phyloP scores from a whole-genome alignment of 2,888 invertebrate genomes.

The Torymus texanus region DNA sequence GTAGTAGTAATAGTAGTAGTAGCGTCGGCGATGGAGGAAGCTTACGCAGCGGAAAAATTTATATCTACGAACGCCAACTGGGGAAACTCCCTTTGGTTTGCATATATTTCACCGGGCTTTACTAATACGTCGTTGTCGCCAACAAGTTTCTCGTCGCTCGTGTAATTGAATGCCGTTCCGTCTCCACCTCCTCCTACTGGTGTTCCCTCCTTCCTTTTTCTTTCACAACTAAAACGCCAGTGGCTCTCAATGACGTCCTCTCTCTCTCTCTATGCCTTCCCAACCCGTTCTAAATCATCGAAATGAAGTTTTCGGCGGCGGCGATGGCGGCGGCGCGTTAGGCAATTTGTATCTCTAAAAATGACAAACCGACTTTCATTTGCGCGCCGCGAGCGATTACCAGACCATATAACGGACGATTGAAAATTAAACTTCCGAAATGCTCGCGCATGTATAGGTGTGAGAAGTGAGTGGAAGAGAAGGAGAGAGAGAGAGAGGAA shows the following conservation, averaged over 20 bases:
- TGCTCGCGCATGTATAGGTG: background rate
- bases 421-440: constrained; percentile 51
- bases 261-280: background rate
- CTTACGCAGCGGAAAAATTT: too few species aligned
- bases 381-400: constrained; percentile 40
- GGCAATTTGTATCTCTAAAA: constrained; percentile 56
- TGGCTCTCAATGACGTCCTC: constrained; percentile 4
- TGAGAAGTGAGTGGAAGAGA: background rate
- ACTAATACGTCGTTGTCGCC: background rate
- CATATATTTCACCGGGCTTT: background rate
- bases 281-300: constrained; percentile 44
- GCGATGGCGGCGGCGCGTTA: background rate
- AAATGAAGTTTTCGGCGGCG: constrained; percentile 51
- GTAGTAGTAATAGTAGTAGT: too few species aligned
- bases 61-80: too few species aligned
- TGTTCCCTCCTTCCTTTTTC: background rate
- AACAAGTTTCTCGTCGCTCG: constrained; percentile 10
- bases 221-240: constrained; percentile 23
- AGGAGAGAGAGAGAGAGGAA: background rate
- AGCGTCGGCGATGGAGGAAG: too few species aligned
- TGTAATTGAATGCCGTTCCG: constrained; percentile 25
- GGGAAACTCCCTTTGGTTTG: background rate
- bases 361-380: constrained; percentile 56
- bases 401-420: constrained; percentile 43
- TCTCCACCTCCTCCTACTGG: background rate